Conservation (phyloP, 2,797 vertebrate species). For the Melanogrammus aeglefinus region DNA sequence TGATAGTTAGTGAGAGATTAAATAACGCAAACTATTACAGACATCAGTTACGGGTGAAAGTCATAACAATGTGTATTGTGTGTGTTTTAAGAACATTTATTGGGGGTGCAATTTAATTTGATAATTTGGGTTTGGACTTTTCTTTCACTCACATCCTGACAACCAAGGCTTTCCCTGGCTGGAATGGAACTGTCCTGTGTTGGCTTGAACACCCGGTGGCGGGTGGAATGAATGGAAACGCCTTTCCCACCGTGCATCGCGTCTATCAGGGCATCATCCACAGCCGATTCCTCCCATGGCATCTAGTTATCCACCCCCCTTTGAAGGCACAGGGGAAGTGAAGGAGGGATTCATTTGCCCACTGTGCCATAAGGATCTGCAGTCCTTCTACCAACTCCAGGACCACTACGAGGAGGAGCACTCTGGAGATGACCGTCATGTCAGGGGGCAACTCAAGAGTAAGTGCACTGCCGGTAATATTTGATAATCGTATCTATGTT, state of each 20-base stretch:
- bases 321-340: slow-evolving; percentile 85
- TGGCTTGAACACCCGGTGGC: slow-evolving; percentile 41
- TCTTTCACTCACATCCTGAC: neutral
- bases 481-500: too few species aligned
- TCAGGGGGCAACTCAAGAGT: slow-evolving; percentile 90
- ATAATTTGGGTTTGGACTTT: neutral
- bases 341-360: slow-evolving; percentile 96
- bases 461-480: slow-evolving; percentile 45
- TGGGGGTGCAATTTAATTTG: neutral
- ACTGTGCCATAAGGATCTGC: slow-evolving; percentile 92
- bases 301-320: slow-evolving; percentile 77
- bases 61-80: neutral
- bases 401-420: slow-evolving; percentile 97
- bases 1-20: neutral
- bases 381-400: slow-evolving; percentile 93
- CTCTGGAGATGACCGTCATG: slow-evolving; percentile 84
- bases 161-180: slow-evolving; percentile 14
- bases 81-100: neutral
- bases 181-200: slow-evolving; percentile 50
- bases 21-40: neutral
- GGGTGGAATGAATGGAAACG: slow-evolving; percentile 39
- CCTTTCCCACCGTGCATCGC: slow-evolving; percentile 23
- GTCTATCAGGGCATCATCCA: slow-evolving; percentile 16
- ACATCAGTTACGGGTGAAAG: neutral
- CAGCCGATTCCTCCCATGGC: slow-evolving; percentile 74